Conservation (phyloP, 2,888 invertebrate genomes). For the Galerucella pusilla region DNA sequence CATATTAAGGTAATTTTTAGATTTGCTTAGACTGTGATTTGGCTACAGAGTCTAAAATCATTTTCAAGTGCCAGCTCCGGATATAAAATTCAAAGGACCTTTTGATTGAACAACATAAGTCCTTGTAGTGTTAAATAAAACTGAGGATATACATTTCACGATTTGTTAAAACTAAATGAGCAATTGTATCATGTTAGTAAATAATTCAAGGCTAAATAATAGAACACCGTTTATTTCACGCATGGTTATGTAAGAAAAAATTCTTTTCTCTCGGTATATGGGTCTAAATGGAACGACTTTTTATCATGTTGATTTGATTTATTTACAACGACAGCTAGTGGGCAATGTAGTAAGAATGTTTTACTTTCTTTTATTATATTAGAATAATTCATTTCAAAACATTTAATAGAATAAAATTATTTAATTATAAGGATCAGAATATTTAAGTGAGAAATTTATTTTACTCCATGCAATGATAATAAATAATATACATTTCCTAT, state of each 20-base stretch:
- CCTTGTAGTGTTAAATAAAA: neutral
- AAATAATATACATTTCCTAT: too few relatives aligned
- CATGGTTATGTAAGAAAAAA: neutral
- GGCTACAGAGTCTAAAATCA: too few relatives aligned
- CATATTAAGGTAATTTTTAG: too few relatives aligned
- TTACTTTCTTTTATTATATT: neutral
- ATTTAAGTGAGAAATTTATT: too few relatives aligned
- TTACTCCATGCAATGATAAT: too few relatives aligned
- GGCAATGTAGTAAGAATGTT: neutral
- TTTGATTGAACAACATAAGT: neutral
- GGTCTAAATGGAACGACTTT: neutral
- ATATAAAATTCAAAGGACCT: too few relatives aligned
- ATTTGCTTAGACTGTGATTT: too few relatives aligned
- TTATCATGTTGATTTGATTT: neutral
- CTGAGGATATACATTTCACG: neutral
- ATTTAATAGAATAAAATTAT: too few relatives aligned
- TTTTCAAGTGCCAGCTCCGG: too few relatives aligned
- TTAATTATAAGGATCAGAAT: too few relatives aligned
- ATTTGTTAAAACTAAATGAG: neutral
- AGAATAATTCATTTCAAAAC: too few relatives aligned
- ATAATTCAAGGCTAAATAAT: slow-evolving; percentile 6
- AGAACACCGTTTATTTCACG: neutral
- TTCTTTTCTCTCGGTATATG: neutral
- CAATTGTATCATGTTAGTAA: neutral
- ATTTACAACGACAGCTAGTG: neutral